A percentile compares a stretch with the other conserved stretches of the same genome.
These are phyloP conservation scores for Alauda arvensis DNA, from an alignment of 2,797 vertebrate species.

Conservation along the genomic window DNA sequence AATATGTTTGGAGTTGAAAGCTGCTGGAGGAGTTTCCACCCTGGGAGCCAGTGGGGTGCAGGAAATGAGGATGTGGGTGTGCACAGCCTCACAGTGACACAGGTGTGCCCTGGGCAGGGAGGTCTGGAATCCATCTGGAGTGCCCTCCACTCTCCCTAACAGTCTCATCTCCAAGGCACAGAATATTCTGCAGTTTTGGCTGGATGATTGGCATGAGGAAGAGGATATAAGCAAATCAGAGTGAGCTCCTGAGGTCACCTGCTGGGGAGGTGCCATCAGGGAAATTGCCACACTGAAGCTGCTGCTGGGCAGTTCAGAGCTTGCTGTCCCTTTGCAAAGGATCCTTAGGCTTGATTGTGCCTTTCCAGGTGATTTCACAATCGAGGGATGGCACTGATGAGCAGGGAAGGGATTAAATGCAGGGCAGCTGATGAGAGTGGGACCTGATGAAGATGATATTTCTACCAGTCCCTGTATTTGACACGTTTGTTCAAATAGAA, in stretches of 20 bases:
- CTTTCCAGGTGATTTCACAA: slow-evolving; percentile 27
- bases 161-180: not conserved
- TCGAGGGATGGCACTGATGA: slow-evolving; percentile 1
- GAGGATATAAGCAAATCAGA: not conserved
- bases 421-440: slow-evolving; percentile 13
- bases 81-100: not conserved
- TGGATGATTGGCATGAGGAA: not conserved
- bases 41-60: not conserved
- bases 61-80: not conserved
- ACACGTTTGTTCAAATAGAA: slow-evolving; percentile 8
- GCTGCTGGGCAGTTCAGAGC: not conserved
- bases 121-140: not conserved
- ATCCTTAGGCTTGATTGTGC: slow-evolving; percentile 25
- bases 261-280: not conserved
- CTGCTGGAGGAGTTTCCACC: not conserved
- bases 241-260: not conserved
- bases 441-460: slow-evolving; percentile 8
- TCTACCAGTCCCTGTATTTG: not conserved
- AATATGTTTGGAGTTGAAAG: not conserved
- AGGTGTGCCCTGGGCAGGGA: not conserved
- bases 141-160: not conserved
- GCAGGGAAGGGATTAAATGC: slow-evolving; percentile 22
- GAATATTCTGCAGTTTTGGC: not conserved
- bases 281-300: not conserved
- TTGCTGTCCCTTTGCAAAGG: slow-evolving; percentile 1